A percentile compares a stretch with the other conserved stretches of the same genome.
These are phyloP conservation scores for Riparia riparia DNA, from an alignment of 2,113 vertebrate genomes.

Conservation along the genomic window DNA sequence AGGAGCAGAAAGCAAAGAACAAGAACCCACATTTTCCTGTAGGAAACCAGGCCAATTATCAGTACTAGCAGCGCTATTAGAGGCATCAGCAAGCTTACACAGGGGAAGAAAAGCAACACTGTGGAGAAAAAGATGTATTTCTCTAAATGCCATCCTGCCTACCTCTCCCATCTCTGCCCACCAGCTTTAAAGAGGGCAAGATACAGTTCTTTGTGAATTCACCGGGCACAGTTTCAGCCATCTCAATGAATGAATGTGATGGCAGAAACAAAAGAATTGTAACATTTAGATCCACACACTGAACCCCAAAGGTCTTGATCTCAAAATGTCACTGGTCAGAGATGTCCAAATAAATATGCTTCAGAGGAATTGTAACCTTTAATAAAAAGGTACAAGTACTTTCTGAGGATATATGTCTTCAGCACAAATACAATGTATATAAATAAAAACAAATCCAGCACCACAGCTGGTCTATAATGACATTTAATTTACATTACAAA, in stretches of 20 bases:
- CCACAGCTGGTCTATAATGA: neutral
- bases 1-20: neutral
- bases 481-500: slow-evolving; percentile 20
- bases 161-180: neutral
- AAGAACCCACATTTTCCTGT: neutral
- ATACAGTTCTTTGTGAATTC: neutral
- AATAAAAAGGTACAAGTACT: slow-evolving; percentile 12
- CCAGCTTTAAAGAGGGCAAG: neutral
- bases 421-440: neutral
- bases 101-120: neutral
- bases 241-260: neutral
- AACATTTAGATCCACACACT: slow-evolving; percentile 22
- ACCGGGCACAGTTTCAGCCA: neutral
- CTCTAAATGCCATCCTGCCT: neutral
- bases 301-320: slow-evolving; percentile 46
- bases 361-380: slow-evolving; percentile 59
- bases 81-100: neutral
- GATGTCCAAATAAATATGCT: slow-evolving; percentile 41
- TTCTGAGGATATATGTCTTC: neutral
- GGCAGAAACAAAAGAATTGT: neutral
- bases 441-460: slow-evolving; percentile 14
- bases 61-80: neutral
- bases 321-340: slow-evolving; percentile 58
- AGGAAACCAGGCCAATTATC: neutral
- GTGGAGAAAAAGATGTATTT: neutral